These are phyloP conservation scores for Paramisgurnus dabryanus DNA, from an alignment of 2,113 vertebrate genomes.

Conservation along the genomic window DNA sequence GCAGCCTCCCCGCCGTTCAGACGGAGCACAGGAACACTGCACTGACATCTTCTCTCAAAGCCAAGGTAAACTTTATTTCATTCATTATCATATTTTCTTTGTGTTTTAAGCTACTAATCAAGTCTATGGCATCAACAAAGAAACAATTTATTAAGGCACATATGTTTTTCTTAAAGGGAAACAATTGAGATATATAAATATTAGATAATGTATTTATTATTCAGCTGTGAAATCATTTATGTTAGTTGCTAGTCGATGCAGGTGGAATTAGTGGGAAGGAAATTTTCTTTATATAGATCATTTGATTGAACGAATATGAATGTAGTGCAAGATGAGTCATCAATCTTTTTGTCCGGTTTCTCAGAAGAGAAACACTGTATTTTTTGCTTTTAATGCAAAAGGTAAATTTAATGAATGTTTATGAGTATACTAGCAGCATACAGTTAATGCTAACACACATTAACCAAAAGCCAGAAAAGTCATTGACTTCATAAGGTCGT, in stretches of 20 bases:
- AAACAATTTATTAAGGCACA: too few relatives aligned
- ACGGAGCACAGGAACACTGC: conserved; percentile 63
- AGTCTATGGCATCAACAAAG: too few relatives aligned
- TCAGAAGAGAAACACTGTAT: too few relatives aligned
- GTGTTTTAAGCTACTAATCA: not conserved
- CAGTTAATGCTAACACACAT: too few relatives aligned
- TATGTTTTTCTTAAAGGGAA: too few relatives aligned
- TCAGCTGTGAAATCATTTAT: conserved; percentile 22
- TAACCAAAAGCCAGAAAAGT: too few relatives aligned
- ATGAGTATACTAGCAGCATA: too few relatives aligned
- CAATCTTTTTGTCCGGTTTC: too few relatives aligned
- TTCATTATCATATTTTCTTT: conserved; percentile 1
- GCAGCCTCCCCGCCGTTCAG: conserved; percentile 79
- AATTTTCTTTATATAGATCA: not conserved
- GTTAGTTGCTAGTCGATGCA: not conserved
- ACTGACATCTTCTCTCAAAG: conserved; percentile 78
- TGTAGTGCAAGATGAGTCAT: not conserved
- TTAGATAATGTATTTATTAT: not conserved
- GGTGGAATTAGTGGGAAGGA: not conserved
- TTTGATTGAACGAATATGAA: not conserved
- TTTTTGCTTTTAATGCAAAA: too few relatives aligned
- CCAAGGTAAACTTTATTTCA: conserved; percentile 76
- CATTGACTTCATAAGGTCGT: too few relatives aligned
- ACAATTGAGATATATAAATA: too few relatives aligned
- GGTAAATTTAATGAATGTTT: too few relatives aligned